These are phyloP conservation scores for Sebastiscus tertius DNA, from an alignment of 2,797 vertebrate species.

Conservation along the genomic window DNA sequence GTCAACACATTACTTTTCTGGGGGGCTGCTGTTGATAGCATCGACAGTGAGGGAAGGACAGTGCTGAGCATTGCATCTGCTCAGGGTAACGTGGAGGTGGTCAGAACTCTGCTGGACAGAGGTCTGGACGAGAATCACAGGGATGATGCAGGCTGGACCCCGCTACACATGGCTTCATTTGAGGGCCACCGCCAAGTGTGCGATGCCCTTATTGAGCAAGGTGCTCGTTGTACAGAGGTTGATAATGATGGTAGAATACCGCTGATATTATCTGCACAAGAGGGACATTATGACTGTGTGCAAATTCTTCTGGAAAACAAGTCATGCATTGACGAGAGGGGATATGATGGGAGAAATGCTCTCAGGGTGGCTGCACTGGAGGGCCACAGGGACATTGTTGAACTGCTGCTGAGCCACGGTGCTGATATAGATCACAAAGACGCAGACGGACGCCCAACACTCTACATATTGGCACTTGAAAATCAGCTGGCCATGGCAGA, in stretches of 20 bases:
- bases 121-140: constrained; percentile 98
- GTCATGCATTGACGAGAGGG: constrained; percentile 93
- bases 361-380: constrained; percentile 94
- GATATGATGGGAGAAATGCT: constrained; percentile 96
- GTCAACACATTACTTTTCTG: constrained; percentile 97
- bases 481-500: constrained; percentile 97
- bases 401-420: constrained; percentile 91
- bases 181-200: constrained; percentile 97
- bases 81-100: constrained; percentile 98
- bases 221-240: constrained; percentile 94
- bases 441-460: constrained; percentile 95
- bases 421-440: constrained; percentile 95
- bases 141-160: constrained; percentile 98
- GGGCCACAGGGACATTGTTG: constrained; percentile 95
- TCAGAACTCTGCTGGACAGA: constrained; percentile 97
- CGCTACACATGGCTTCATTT: constrained; percentile 97
- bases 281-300: constrained; percentile 97
- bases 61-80: constrained; percentile 98
- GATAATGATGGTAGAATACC: constrained; percentile 97
- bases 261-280: constrained; percentile 93
- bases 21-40: constrained; percentile 98
- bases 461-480: constrained; percentile 97
- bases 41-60: constrained; percentile 96
- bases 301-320: constrained; percentile 94
- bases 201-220: constrained; percentile 97